Evolutionary conservation across 2,797 vertebrate genomes (phyloP), one percentile per base, ranked within the genome.

Genomic region (Trematomus bernacchii): DNA sequence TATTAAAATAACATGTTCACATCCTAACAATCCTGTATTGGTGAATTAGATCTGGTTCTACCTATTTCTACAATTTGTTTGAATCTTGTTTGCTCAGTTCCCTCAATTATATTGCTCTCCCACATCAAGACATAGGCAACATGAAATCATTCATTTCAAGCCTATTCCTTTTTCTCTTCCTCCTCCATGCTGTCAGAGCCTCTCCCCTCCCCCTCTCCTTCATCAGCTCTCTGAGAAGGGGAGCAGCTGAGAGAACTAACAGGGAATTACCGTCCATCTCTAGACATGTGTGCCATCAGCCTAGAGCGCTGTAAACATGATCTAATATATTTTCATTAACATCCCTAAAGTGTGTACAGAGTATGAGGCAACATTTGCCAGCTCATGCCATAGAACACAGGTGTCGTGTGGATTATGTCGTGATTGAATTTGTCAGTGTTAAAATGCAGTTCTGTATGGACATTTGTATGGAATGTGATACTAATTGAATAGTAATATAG

Each of bases 211-310:
- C 88, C 85, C 80, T 68, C 76, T 80, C 59, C 71, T 78, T 75
- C 70, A 69, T 61, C 58, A 76, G 73, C 63, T 23, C 77, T 83
- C 71, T 18, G 70, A 82, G 81, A 89, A 82, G 79, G 85, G 87
- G 80, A 92, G 90, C 92, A 93, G 92, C 91, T 93, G 90, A 92
- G 83, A 82, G 72, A 88, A 85, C 66, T 86, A 88, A 88, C 82
- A 85, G 67, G 88, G 87, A 92, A 90, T 93, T 92, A 91, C 73
- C 11, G n/a, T 77, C 67, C 72, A 74, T 90, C 57, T 90, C 69
- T 76, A 85, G 82, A 87, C 88, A 78, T 82, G 85, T 73, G 68
- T 60, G 68, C 77, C 50, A 65, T 83, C 68, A 75, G 71, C 61
- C 65, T 23, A 27, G 64, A 68, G 72, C 23, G 60, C 54, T 87